Percentiles rank a stretch among this genome's conserved stretches.
Conservation (phyloP, 2,888 invertebrate species). For the Cosmia trapezina region DNA sequence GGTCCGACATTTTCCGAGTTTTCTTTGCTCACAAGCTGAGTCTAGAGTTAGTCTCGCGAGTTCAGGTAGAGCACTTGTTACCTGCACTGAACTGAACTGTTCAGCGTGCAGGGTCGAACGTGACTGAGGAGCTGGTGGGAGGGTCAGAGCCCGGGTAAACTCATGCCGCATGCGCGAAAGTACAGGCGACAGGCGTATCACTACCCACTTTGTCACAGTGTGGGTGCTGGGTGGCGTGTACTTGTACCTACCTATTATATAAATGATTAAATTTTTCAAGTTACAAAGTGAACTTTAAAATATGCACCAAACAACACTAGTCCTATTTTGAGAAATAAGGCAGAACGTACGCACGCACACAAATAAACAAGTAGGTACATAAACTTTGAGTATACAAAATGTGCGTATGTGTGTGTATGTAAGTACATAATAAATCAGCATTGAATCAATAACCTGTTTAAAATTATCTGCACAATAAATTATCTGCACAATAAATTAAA, state of each 20-base stretch:
- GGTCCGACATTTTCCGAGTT: background rate
- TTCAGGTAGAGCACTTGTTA: background rate
- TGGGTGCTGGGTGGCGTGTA: background rate
- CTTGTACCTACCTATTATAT: background rate
- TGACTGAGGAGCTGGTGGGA: conserved; percentile 2
- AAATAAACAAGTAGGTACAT: background rate
- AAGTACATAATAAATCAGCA: background rate
- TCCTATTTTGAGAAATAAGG: background rate
- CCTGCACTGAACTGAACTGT: background rate
- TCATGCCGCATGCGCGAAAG: conserved; percentile 18
- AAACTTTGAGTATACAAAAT: background rate
- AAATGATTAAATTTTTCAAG: background rate
- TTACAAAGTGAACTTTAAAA: background rate
- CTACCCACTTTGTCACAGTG: conserved; percentile 6
- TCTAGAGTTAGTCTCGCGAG: conserved; percentile 1
- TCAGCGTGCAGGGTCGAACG: background rate
- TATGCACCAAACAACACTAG: background rate
- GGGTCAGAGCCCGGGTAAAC: background rate
- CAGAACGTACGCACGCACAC: background rate
- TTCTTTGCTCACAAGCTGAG: background rate
- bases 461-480: background rate
- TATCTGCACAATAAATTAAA: background rate
- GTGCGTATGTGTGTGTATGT: background rate
- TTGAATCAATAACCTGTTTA: background rate
- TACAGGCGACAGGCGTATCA: conserved; percentile 13